Evolutionary conservation across 1,140 invertebrate species (phyloP).

Genomic region (Dreissena rostriformis): DNA sequence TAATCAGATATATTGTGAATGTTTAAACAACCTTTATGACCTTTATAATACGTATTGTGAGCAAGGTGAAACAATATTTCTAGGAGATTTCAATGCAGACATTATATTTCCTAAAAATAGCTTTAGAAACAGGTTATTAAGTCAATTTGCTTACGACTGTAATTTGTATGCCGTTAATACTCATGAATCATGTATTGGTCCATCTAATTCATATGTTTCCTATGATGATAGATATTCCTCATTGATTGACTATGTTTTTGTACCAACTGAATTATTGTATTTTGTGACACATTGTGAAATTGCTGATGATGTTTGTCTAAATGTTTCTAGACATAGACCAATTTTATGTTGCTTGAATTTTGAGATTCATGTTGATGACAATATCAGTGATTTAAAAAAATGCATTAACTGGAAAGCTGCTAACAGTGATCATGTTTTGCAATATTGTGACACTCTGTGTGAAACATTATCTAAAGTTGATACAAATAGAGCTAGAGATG

Average conservation of each 20-base stretch:
- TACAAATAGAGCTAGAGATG: too few relatives aligned
- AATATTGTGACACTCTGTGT: too few relatives aligned
- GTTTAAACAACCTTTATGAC: slow-evolving; percentile 18
- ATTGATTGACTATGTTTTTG: slow-evolving; percentile 1
- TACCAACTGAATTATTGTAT: background rate
- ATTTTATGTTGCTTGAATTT: slow-evolving; percentile 11
- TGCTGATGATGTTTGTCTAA: slow-evolving; percentile 8
- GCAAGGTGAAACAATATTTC: background rate
- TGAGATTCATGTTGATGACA: background rate
- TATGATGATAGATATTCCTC: background rate
- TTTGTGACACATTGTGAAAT: slow-evolving; percentile 9
- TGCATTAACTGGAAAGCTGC: slow-evolving; percentile 2
- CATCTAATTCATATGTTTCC: background rate
- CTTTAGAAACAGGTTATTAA: background rate
- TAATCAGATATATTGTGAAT: background rate
- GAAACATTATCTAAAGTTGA: too few relatives aligned
- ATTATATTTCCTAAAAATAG: background rate
- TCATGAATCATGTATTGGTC: background rate
- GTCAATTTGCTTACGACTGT: background rate
- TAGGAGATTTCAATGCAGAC: slow-evolving; percentile 4
- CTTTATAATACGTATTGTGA: slow-evolving; percentile 10
- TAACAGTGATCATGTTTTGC: too few relatives aligned
- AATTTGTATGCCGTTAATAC: background rate
- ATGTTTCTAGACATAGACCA: slow-evolving; percentile 17
- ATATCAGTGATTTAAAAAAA: background rate